Evolutionary conservation across 2,888 invertebrate genomes (phyloP), one percentile per base, ranked within the genome.

Genomic region (Eupithecia exiguata): DNA sequence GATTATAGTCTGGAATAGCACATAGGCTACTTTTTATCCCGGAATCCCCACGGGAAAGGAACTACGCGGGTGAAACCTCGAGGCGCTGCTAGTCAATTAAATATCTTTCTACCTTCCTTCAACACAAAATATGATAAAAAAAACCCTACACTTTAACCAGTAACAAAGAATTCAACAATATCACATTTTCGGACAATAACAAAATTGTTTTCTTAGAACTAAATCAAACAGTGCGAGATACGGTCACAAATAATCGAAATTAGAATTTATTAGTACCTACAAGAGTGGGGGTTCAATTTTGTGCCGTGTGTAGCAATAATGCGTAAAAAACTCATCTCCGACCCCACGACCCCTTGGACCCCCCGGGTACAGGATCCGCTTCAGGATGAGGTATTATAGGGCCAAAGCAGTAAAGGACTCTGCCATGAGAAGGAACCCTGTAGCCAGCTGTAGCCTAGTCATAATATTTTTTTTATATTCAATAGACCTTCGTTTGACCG

Each of bases 291-390:
- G 90, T 89, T 87, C 89, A 90, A 90, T 91, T 89, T 88, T 87
- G 89, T 88, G 87, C 91, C 89, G 91, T 91, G 91, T 91, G 91
- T 91, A 90, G 92, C 91, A 92, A 91, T 93, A 93, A 94, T 93
- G 94, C 93, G 94, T 93, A 94, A 93, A 93, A 94, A 94, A 92
- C 94, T 93, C 94, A 93, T 93, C 93, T 93, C 92, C 91, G 89
- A 84, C 86, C 84, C 87, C 87, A 84, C 82, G 84, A 83, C 82
- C 82, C 81, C 80, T 79, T 73, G 77, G 78, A 77, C 75, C 81
- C 78, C 81, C 82, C 78, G 9, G 66, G 18, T 9, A 77, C 76
- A 77, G 80, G 62, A 68, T 53, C 68, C 71, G 30, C n/a, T 53
- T 63, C 5, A 79, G 78, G 67, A 65, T n/a, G 18, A 14, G 10